Conservation (phyloP, 1,140 invertebrate genomes). For the Lordiphosa clarofinis region DNA sequence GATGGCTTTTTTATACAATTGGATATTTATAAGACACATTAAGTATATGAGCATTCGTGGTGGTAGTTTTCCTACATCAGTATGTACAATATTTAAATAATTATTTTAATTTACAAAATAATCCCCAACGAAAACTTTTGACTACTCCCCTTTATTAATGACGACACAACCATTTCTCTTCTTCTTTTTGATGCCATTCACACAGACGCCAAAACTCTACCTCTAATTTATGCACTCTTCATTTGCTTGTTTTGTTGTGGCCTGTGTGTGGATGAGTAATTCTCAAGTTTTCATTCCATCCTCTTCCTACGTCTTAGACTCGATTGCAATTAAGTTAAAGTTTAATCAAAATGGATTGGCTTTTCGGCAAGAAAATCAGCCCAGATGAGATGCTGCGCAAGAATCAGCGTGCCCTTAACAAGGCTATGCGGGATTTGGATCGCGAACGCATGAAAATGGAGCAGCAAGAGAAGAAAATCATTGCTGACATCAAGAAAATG, state of each 20-base stretch:
- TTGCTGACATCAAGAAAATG: constrained; percentile 99
- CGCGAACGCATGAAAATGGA: constrained; percentile 97
- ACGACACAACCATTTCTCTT: not conserved
- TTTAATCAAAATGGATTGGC: constrained; percentile 90
- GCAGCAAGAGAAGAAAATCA: constrained; percentile 99
- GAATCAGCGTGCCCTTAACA: constrained; percentile 99
- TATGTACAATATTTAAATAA: too few relatives aligned
- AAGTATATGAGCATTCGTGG: too few relatives aligned
- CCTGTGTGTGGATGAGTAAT: constrained; percentile 55
- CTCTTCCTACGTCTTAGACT: constrained; percentile 13
- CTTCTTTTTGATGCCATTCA: not conserved
- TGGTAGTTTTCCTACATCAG: too few relatives aligned
- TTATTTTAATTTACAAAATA: too few relatives aligned
- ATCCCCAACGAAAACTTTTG: not conserved
- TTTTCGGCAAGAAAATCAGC: constrained; percentile 97
- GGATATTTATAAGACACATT: too few relatives aligned
- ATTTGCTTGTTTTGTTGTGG: constrained; percentile 50
- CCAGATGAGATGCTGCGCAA: constrained; percentile 99
- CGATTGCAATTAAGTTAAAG: constrained; percentile 12
- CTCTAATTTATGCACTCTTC: constrained; percentile 19
- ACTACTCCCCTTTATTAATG: not conserved
- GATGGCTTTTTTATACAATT: too few relatives aligned
- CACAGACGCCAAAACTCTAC: constrained; percentile 6
- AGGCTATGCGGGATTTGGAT: constrained; percentile 98
- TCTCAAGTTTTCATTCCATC: constrained; percentile 41